Evolutionary conservation across 2,113 vertebrate genomes (phyloP).

Genomic region (Astur gentilis): DNA sequence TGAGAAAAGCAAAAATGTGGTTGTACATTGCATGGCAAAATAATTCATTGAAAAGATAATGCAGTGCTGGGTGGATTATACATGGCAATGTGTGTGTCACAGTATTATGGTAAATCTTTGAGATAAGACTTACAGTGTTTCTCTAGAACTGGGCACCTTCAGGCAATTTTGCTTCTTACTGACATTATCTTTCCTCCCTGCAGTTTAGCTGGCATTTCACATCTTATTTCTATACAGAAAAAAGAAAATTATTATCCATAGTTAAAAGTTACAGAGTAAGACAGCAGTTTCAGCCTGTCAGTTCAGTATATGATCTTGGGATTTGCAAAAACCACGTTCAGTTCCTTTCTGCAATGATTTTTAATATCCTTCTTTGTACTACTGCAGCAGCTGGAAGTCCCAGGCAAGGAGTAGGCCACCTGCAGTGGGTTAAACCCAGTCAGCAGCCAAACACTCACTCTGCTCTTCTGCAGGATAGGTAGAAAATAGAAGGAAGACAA

Average conservation of each 20-base stretch:
- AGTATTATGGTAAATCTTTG: neutral
- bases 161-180: neutral
- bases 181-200: neutral
- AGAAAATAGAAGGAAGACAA: neutral
- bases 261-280: neutral
- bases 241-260: neutral
- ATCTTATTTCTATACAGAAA: neutral
- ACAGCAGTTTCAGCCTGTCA: neutral
- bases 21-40: neutral
- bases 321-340: neutral
- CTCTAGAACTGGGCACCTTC: neutral
- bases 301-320: neutral
- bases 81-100: neutral
- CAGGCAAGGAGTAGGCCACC: neutral
- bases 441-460: neutral
- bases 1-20: neutral
- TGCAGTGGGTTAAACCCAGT: neutral
- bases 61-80: neutral
- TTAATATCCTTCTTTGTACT: neutral
- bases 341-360: neutral
- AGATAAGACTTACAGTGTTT: neutral
- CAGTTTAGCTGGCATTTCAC: neutral
- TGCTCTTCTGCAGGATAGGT: neutral
- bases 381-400: neutral
- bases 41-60: neutral